Evolutionary conservation across 2,888 invertebrate genomes (phyloP), one percentile per base, ranked within the genome.

Genomic region (Sarcophaga carnaria): DNA sequence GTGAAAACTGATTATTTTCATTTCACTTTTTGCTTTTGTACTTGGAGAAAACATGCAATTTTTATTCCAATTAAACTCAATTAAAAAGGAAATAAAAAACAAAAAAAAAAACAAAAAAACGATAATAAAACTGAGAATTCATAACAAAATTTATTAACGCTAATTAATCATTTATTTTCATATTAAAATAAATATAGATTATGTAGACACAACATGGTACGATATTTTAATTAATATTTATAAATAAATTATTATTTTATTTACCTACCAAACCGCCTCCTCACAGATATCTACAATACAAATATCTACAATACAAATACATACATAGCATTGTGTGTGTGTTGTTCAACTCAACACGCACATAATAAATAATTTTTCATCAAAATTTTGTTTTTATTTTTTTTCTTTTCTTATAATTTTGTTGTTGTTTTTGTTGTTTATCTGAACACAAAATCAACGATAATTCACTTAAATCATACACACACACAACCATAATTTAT

Each of bases 331-430:
- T 47, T 67, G 47, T 66, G 11, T 64, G 66, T 22, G 71, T 79
- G 62, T 62, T 69, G 54, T 78, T 54, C 27, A 72, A 78, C 67
- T 74, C 67, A 83, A 78, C 83, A 83, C 83, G 83, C 78, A 83
- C 78, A 79, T 69, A 71, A 78, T 80, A 83, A 83, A 80, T 83
- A 64, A 86, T 77, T 80, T 64, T 77, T 69, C 17, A 75, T 64
- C 11, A 49, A 37, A 6, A 37, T 37, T 37, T 37, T 37, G 37
- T 37, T 37, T 37, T 37, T 6, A 6, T 4, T 27, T 37, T 37
- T 37, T 6, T 6, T 37, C 6, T 2, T 49, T 49, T 49, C 49
- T 49, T 49, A 14, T 49, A 3, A 49, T 49, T 49, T 49, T 49
- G 4, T 49, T 49, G 0, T 49, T 49, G 4, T 49, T 49, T 0